Evolutionary conservation across 2,113 vertebrate genomes (phyloP).

Genomic region (Ailurus styani): DNA sequence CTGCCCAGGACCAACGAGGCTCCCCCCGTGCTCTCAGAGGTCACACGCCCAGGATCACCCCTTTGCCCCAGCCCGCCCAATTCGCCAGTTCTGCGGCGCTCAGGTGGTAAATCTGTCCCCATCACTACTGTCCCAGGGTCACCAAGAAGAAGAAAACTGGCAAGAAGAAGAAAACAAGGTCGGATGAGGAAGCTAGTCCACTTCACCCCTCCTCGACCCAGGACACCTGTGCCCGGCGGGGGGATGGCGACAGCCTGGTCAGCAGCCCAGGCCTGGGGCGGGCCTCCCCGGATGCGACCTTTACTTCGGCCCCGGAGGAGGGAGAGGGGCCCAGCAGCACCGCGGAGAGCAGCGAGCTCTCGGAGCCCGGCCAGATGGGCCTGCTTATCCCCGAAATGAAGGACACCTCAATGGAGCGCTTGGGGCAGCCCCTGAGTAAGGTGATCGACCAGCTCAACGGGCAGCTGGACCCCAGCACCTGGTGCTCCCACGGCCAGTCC

Average conservation of each 20-base stretch:
- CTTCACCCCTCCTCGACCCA: accelerated
- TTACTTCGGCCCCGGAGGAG: accelerated
- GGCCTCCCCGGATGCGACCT: accelerated
- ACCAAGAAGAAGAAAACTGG: constrained; percentile 89
- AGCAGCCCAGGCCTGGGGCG: constrained; percentile 46
- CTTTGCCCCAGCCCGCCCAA: accelerated
- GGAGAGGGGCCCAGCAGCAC: not conserved
- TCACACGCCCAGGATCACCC: accelerated
- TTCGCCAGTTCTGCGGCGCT: not conserved
- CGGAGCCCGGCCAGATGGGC: constrained; percentile 64
- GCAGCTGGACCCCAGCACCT: constrained; percentile 82
- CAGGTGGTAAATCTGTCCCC: not conserved
- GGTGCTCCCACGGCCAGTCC: constrained; percentile 66
- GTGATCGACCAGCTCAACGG: constrained; percentile 90
- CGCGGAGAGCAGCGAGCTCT: not conserved
- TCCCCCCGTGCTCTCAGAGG: not conserved
- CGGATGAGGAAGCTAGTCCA: constrained; percentile 63
- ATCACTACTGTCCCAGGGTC: constrained; percentile 80
- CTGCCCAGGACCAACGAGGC: not conserved
- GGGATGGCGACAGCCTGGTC: not conserved
- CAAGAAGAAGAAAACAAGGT: constrained; percentile 88
- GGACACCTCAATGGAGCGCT: constrained; percentile 92
- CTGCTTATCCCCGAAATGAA: constrained; percentile 91
- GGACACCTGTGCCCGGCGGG: constrained; percentile 30
- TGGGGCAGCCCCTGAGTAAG: constrained; percentile 91